A percentile compares a stretch with the other conserved stretches of the same genome.
These are phyloP conservation scores for Monochamus alternatus DNA, from an alignment of 2,888 invertebrate genomes.

Conservation along the genomic window DNA sequence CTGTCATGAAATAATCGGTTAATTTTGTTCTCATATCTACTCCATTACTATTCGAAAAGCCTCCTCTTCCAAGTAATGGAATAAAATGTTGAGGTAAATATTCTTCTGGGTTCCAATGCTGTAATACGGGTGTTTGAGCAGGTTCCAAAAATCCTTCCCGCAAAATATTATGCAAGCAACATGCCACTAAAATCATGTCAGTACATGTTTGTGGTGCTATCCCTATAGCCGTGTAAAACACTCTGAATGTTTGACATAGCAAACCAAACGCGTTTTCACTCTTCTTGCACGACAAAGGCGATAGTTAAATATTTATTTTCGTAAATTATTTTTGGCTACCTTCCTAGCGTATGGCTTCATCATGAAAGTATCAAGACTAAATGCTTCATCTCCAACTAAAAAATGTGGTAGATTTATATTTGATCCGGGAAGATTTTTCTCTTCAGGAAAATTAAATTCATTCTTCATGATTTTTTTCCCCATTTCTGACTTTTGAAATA, in stretches of 20 bases:
- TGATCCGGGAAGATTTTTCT: neutral
- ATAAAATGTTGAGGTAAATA: neutral
- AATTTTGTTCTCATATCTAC: neutral
- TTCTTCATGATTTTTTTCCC: neutral
- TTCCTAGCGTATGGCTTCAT: neutral
- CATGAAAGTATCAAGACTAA: neutral
- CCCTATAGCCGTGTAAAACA: constrained; percentile 6
- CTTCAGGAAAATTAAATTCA: neutral
- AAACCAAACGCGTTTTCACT: constrained; percentile 13
- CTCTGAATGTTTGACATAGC: constrained; percentile 11
- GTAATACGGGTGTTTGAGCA: neutral
- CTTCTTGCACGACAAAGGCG: constrained; percentile 4
- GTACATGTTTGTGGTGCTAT: neutral
- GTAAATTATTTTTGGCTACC: neutral
- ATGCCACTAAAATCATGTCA: neutral
- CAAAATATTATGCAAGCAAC: constrained; percentile 9
- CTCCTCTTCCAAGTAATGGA: neutral
- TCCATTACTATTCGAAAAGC: neutral
- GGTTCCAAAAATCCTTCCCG: neutral
- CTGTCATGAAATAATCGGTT: neutral
- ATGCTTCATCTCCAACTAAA: constrained; percentile 7
- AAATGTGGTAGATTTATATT: neutral
- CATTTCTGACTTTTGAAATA: neutral
- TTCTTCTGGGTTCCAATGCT: neutral
- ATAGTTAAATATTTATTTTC: constrained; percentile 1